Evolutionary conservation across 2,113 vertebrate species (phyloP).

Genomic region (Oryzias javanicus): DNA sequence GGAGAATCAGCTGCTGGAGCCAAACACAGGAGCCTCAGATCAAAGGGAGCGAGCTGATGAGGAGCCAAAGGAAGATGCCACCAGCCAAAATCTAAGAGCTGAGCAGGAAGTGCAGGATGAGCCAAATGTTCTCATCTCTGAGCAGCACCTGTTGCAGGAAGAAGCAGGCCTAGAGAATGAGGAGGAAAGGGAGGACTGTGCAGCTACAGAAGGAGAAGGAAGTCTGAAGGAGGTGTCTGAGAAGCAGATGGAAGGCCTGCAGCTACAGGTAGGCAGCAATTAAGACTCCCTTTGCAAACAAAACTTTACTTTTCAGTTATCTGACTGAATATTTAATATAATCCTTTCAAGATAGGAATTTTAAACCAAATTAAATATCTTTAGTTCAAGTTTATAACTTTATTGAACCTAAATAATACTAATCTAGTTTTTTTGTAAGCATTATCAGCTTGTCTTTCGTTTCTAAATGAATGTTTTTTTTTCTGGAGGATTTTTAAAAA

Average conservation of each 20-base stretch:
- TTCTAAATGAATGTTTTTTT: not conserved
- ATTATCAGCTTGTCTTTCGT: too few relatives aligned
- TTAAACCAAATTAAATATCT: too few relatives aligned
- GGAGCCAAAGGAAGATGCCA: slow-evolving; percentile 17
- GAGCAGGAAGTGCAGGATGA: too few relatives aligned
- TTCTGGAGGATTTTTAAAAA: not conserved
- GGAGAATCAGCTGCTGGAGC: slow-evolving; percentile 60
- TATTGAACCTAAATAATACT: too few relatives aligned
- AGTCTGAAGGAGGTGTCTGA: slow-evolving; percentile 23
- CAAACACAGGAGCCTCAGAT: slow-evolving; percentile 22
- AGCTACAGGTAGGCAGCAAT: slow-evolving; percentile 44
- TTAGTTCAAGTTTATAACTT: too few relatives aligned
- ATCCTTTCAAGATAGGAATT: too few relatives aligned
- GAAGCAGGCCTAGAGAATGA: slow-evolving; percentile 11
- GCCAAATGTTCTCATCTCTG: not conserved
- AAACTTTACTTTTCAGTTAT: not conserved
- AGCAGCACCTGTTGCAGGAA: slow-evolving; percentile 7
- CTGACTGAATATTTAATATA: too few relatives aligned
- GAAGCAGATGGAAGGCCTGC: slow-evolving; percentile 33
- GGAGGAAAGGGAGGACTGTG: slow-evolving; percentile 11
- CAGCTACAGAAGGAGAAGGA: not conserved
- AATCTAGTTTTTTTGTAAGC: too few relatives aligned
- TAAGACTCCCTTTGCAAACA: not conserved
- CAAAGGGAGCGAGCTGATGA: not conserved
- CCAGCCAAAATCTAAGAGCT: slow-evolving; percentile 4